Percentiles rank a stretch among this genome's conserved stretches.
These are phyloP conservation scores for Eupeodes latifasciatus DNA, from an alignment of 2,888 invertebrate genomes.

Conservation along the genomic window DNA sequence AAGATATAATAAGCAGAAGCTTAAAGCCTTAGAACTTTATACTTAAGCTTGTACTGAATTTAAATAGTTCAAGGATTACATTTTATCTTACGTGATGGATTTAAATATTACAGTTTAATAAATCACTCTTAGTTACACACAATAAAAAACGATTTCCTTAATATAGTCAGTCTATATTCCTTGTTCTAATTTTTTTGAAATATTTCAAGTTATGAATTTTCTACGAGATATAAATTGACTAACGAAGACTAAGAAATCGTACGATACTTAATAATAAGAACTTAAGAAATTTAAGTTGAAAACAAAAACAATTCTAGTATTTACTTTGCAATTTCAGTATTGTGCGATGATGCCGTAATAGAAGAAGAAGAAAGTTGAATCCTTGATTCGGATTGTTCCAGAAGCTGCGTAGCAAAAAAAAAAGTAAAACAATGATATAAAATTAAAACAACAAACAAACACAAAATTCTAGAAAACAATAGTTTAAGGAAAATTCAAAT, in stretches of 20 bases:
- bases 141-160: not conserved
- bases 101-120: not conserved
- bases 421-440: constrained; percentile 81
- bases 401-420: constrained; percentile 88
- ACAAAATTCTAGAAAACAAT: constrained; percentile 62
- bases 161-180: not conserved
- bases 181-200: too few species aligned
- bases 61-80: not conserved
- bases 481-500: constrained; percentile 31
- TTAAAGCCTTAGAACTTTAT: constrained; percentile 37
- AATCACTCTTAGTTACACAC: not conserved
- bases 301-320: constrained; percentile 84
- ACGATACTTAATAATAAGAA: not conserved
- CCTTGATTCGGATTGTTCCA: constrained; percentile 87
- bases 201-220: not conserved
- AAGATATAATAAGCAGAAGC: not conserved
- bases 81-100: constrained; percentile 5
- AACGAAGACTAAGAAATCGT: not conserved
- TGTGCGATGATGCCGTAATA: constrained; percentile 85
- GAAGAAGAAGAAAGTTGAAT: constrained; percentile 85
- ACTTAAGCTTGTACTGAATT: not conserved
- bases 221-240: not conserved
- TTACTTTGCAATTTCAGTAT: constrained; percentile 87
- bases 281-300: constrained; percentile 76
- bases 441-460: constrained; percentile 80